Evolutionary conservation across 2,797 vertebrate genomes (phyloP).

Genomic region (Petrocephalus sullivani): DNA sequence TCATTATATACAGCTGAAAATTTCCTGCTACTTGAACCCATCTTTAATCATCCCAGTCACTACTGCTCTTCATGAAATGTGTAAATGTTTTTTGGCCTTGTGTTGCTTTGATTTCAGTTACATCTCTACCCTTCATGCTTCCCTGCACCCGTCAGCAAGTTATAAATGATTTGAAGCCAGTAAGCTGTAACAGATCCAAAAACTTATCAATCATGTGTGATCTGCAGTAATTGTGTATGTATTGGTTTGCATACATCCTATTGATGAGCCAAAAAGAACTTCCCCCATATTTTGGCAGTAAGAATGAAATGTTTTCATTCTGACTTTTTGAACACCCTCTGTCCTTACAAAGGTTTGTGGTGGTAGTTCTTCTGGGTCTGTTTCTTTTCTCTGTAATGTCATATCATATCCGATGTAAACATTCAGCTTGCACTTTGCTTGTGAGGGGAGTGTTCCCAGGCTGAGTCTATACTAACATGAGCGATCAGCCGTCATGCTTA

Average conservation of each 20-base stretch:
- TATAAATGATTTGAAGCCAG: neutral
- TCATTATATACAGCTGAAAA: neutral
- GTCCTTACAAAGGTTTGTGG: neutral
- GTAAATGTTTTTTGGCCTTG: neutral
- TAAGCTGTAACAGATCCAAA: neutral
- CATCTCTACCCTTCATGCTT: neutral
- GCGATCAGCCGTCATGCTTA: neutral
- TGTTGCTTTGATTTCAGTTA: neutral
- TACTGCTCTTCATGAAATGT: neutral
- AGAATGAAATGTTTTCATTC: neutral
- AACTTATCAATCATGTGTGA: neutral
- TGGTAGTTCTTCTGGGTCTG: neutral
- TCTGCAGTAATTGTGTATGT: neutral
- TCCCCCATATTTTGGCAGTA: neutral
- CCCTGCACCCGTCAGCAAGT: neutral
- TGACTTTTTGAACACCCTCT: neutral
- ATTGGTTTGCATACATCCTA: neutral
- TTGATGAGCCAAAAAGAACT: conserved; percentile 1
- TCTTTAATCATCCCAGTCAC: neutral
- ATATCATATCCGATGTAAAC: neutral
- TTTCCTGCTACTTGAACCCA: neutral
- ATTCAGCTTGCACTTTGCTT: neutral
- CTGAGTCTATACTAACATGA: neutral
- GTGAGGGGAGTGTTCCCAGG: neutral
- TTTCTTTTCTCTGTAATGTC: neutral